Evolutionary conservation across 2,797 vertebrate species (phyloP).

Genomic region (Acanthiza pusilla): DNA sequence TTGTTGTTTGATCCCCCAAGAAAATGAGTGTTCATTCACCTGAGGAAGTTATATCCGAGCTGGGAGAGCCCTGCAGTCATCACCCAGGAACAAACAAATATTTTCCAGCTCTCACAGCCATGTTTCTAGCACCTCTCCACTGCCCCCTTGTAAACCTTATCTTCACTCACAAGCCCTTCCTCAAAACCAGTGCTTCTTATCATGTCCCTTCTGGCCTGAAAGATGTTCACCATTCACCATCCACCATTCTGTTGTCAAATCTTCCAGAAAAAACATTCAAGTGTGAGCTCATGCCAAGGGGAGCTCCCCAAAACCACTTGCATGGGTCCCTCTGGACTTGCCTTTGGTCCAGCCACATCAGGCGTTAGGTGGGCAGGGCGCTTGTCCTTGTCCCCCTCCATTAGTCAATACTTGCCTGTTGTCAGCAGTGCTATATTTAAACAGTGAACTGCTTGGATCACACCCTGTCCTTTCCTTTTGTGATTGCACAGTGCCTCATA

Average conservation of each 20-base stretch:
- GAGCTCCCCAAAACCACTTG: background rate
- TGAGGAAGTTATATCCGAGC: background rate
- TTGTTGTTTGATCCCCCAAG: background rate
- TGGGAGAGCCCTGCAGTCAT: background rate
- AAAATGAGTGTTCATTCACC: background rate
- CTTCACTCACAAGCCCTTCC: background rate
- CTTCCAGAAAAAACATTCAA: background rate
- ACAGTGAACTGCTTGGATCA: background rate
- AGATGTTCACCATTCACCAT: background rate
- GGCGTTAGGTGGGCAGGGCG: background rate
- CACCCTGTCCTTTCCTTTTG: conserved; percentile 20
- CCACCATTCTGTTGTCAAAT: background rate
- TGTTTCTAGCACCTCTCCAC: background rate
- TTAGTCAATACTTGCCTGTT: background rate
- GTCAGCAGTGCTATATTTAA: background rate
- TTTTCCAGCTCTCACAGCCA: background rate
- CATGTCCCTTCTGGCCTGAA: background rate
- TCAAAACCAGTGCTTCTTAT: background rate
- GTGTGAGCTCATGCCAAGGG: background rate
- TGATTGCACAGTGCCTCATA: background rate
- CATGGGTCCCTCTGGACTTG: background rate
- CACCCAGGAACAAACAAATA: background rate
- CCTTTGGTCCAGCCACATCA: background rate
- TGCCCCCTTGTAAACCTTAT: background rate
- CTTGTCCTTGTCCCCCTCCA: background rate